phyloP scores from a whole-genome alignment of 2,113 vertebrate genomes.

The Rhagologus leucostigma region DNA sequence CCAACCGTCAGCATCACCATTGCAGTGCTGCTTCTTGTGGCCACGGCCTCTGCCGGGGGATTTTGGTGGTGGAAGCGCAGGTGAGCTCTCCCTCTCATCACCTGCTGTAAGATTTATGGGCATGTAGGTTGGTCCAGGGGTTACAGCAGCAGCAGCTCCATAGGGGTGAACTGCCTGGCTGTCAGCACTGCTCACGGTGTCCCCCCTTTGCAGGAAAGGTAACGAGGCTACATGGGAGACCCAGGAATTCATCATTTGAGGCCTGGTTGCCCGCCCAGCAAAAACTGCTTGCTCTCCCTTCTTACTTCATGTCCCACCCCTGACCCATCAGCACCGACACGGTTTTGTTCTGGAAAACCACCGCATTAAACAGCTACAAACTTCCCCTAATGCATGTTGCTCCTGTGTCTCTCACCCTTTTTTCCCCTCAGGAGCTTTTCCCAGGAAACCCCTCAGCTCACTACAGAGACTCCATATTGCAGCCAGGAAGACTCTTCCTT shows the following conservation, averaged over 20 bases:
- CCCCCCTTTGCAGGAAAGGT: neutral
- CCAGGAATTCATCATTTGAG: neutral
- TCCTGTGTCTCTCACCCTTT: neutral
- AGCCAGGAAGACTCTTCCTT: neutral
- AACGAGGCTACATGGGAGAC: neutral
- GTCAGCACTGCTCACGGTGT: accelerated
- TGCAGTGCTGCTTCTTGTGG: neutral
- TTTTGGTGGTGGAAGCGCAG: neutral
- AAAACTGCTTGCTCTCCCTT: accelerated
- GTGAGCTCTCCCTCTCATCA: neutral
- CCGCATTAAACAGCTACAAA: neutral
- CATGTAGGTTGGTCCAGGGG: accelerated
- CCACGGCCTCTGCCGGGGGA: neutral
- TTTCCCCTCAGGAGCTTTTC: neutral
- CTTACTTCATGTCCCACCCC: neutral
- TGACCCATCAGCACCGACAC: accelerated
- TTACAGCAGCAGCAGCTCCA: neutral
- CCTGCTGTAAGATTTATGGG: neutral
- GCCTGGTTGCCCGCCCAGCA: neutral
- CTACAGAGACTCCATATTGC: neutral
- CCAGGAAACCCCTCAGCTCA: accelerated
- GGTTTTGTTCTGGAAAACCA: neutral
- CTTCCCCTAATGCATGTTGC: neutral
- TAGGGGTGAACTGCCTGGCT: neutral
- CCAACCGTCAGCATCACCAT: neutral